A percentile compares a stretch with the other conserved stretches of the same genome.
phyloP scores from a whole-genome alignment of 2,888 invertebrate genomes.

The Drosophila ezoana region DNA sequence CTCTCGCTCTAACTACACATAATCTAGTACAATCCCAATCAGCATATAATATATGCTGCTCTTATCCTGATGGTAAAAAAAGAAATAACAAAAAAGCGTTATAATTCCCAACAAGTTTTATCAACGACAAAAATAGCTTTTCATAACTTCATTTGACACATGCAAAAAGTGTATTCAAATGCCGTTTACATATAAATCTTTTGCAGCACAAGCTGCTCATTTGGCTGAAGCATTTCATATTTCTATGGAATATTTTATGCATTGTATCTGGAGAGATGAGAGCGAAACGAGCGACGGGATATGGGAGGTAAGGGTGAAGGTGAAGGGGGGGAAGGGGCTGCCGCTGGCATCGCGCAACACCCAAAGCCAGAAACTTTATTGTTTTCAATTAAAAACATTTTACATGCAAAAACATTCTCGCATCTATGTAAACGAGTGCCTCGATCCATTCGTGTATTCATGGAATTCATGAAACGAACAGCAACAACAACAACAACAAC shows the following conservation, averaged over 20 bases:
- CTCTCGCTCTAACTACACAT: no score
- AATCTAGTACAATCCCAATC: no score
- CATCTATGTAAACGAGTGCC: conserved; percentile 58
- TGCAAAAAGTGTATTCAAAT: conserved; percentile 19
- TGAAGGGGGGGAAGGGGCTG: neutral
- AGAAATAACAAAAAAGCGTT: no score
- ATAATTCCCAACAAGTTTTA: no score
- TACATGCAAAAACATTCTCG: conserved; percentile 70
- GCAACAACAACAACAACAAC: conserved; percentile 21
- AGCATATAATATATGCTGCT: no score
- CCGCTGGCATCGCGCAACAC: conserved; percentile 11
- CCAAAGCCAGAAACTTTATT: conserved; percentile 71
- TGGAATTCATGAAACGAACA: neutral
- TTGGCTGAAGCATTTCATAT: conserved; percentile 45
- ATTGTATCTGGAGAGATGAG: conserved; percentile 25
- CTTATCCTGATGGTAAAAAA: no score
- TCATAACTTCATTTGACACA: no score
- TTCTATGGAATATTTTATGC: conserved; percentile 58
- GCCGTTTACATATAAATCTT: neutral
- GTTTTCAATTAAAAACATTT: conserved; percentile 81
- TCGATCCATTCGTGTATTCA: conserved; percentile 65
- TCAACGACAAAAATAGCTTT: no score
- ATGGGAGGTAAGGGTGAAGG: neutral
- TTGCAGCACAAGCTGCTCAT: conserved; percentile 21
- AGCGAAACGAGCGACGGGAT: neutral